Percentiles rank a stretch among this genome's conserved stretches.
phyloP scores from a whole-genome alignment of 2,113 vertebrate species.

The Alethe castanea region DNA sequence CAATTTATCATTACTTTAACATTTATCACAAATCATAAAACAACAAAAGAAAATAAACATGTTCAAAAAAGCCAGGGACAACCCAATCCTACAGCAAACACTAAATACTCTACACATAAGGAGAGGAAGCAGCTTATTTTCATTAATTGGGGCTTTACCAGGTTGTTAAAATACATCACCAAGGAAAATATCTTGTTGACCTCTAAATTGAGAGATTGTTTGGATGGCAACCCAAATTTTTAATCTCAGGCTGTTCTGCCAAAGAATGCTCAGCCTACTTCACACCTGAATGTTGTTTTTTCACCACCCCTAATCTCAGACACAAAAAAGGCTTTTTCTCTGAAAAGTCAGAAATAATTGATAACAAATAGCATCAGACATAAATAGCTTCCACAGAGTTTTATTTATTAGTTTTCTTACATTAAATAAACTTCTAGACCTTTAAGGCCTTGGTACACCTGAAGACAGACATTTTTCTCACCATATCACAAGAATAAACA shows the following conservation, averaged over 20 bases:
- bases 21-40: background rate
- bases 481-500: background rate
- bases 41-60: background rate
- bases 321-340: background rate
- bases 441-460: background rate
- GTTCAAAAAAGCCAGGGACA: background rate
- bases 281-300: background rate
- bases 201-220: background rate
- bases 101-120: rapidly evolving
- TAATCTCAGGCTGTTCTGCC: background rate
- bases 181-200: background rate
- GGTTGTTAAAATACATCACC: background rate
- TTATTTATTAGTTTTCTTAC: background rate
- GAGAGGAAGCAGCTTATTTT: background rate
- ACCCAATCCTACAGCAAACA: background rate
- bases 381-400: rapidly evolving
- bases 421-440: background rate
- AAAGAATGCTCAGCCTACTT: background rate
- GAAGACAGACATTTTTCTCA: background rate
- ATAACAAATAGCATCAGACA: background rate
- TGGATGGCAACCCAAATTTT: background rate
- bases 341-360: background rate
- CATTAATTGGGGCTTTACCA: background rate
- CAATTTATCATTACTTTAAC: background rate
- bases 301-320: background rate